Base-by-base conservation (phyloP, 1,140 invertebrate genomes). In the Brachionus angularis region DNA sequence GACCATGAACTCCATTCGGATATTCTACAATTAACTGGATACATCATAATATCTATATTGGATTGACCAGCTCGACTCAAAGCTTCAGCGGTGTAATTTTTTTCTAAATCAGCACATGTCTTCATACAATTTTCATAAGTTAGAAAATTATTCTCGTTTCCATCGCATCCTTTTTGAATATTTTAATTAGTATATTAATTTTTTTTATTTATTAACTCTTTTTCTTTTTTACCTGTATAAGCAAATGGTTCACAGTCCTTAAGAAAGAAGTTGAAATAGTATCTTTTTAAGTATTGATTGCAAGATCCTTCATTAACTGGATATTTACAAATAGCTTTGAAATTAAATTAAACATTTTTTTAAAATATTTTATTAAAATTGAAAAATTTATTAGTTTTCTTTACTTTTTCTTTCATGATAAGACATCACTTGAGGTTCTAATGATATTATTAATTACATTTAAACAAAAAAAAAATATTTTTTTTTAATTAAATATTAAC, bases 111-210 rank as follows among this genome's bases (percentile, higher is more conserved):
- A 16, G 23, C 34, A 42, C 70, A 71, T 18, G 23, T 71, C 2
- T 5, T n/a, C 34, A 49, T 39, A 47, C 70, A 71, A 16, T 31
- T 33, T 7, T 58, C 52, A 31, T 55, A 73, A 1, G 77, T 76
- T 8, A 76, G 73, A 74, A 80, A 82, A 25, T 77, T 74, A 71
- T 82, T 82, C 7, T 74, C 75, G 67, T 80, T 81, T 36, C 77
- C 78, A 5, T 76, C 58, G 72, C 80, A 82, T 55, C 80, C 81
- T 67, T 46, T 46, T 1, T 34, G 21, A 25, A 4, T 39, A 25
- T 3, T 10, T 62, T 14, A 27, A 62, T 23, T 1, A 29, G 27
- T 16, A 46, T n/a, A 27, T 42, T 42, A 16, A 42, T 10, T 10
- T 42, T 10, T 18, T 25, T 64, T 3, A 12, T 46, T 46, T 52